Base-by-base conservation (phyloP, 1,140 invertebrate species). In the Phthorimaea operculella region DNA sequence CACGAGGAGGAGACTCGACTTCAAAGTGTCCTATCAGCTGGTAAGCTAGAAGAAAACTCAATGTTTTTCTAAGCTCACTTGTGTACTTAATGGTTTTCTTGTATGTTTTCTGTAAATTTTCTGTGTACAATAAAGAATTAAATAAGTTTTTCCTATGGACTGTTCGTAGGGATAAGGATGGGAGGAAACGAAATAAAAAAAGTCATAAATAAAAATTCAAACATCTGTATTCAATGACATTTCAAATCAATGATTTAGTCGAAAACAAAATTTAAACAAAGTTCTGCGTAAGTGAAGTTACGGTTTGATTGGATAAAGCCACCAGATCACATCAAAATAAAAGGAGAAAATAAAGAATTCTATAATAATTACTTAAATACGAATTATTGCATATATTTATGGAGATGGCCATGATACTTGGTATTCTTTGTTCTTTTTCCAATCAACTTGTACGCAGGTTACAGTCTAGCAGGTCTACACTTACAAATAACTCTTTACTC, bases 181-280 rank as follows among this genome's bases (percentile, higher is more conserved):
- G 21, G 21, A 28, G 21, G 2, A 28, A 28, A 28, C 6, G 6
- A 6, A 28, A 28, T 28, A 28, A 28, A 28, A 28, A 28, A 28
- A 28, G n/a, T 28, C 21, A 28, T 28, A 28, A 28, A 55, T 61
- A 62, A 66, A 82, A 83, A 79, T 82, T 80, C 80, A 85, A 85
- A 85, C 79, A 85, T 83, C 68, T 83, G 77, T 83, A 85, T 78
- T 80, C 72, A 81, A 76, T 77, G 72, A 83, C 67, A 79, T 60
- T 81, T 79, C 68, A 77, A 81, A 83, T 80, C 72, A 83, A 79
- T 77, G 74, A 79, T 85, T 79, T 79, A 76, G 79, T 83, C 72
- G 72, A 78, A 83, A 85, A 80, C 74, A 81, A 84, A 74, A 74
- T 76, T 79, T 74, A 82, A 85, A 85, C 82, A 83, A 82, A 74